Evolutionary conservation across 2,797 vertebrate genomes (phyloP), one percentile per base, ranked within the genome.

Genomic region (Melanotaenia nigrans): DNA sequence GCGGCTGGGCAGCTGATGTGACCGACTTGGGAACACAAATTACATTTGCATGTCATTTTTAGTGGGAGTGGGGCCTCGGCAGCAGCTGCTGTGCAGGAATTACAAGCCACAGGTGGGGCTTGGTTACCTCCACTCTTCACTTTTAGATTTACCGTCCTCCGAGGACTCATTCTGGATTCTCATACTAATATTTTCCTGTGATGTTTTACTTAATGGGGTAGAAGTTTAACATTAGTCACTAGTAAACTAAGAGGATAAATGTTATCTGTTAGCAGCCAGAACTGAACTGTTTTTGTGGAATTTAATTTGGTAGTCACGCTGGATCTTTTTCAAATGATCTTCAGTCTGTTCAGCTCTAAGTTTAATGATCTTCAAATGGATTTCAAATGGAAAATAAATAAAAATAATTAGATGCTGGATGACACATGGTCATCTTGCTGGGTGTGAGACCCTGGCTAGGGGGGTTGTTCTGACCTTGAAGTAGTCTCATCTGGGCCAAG

Each of bases 1-100:
- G 75, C 75, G 83, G 83, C 78, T 70, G 82, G 61, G 45, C 81
- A 76, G 61, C 60, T 58, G 77, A 71, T 47, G 62, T 49, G 66
- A 68, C 73, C 62, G 5, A 47, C 45, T n/a, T 8, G 13, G 16
- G 45, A 84, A 82, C 79, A 67, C 69, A 82, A 85, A 91, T 87
- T 78, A 77, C 82, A 90, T 89, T 90, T 88, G 85, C 89, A 90
- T 91, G 78, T 65, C 65, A 85, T 85, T 82, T 82, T 63, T 70
- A 55, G 70, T 6, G 65, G 67, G 62, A 67, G 60, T 24, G 25
- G 28, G 18, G 63, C 60, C 65, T 77, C 69, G 61, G 69, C 60
- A 65, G 75, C 79, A 76, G 73, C 22, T 2, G 56, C 30, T 61
- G 5, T 58, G 70, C 61, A 61, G 67, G 65, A 77, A 77, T 81